phyloP scores from a whole-genome alignment of 2,113 vertebrate species.

The Rhombomys opimus region DNA sequence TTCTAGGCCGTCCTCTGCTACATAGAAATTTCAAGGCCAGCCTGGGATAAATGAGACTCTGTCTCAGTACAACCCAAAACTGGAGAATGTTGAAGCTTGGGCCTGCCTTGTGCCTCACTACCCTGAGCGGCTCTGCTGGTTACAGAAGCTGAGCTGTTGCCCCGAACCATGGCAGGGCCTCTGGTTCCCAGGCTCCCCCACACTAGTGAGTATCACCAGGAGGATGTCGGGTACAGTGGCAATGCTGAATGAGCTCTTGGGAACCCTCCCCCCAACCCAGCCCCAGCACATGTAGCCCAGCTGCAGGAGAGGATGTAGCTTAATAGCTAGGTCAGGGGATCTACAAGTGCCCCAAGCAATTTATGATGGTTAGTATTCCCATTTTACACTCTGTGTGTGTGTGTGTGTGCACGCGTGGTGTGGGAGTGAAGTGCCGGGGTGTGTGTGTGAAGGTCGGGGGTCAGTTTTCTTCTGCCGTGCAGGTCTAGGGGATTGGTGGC shows the following conservation, averaged over 20 bases:
- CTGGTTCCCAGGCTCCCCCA: background rate
- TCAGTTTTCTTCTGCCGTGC: background rate
- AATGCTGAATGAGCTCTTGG: background rate
- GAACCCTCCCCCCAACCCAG: background rate
- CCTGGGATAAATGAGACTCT: background rate
- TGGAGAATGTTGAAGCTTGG: background rate
- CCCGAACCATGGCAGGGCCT: accelerated
- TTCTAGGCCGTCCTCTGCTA: background rate
- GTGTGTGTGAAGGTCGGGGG: too few relatives aligned
- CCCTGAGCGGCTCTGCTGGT: background rate
- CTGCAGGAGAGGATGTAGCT: background rate
- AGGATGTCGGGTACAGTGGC: accelerated
- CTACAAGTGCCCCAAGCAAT: background rate
- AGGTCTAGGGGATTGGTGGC: too few relatives aligned
- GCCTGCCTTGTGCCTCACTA: background rate
- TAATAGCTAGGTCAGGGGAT: too few relatives aligned
- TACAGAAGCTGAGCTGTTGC: background rate
- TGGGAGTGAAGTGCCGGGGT: accelerated
- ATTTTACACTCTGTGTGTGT: background rate
- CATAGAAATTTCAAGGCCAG: background rate
- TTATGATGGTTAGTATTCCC: background rate
- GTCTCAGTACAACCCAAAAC: background rate
- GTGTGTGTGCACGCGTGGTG: background rate
- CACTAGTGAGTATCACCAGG: accelerated
- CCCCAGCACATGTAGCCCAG: background rate